phyloP scores from a whole-genome alignment of 2,113 vertebrate genomes.

The Sylvilagus bachmani region DNA sequence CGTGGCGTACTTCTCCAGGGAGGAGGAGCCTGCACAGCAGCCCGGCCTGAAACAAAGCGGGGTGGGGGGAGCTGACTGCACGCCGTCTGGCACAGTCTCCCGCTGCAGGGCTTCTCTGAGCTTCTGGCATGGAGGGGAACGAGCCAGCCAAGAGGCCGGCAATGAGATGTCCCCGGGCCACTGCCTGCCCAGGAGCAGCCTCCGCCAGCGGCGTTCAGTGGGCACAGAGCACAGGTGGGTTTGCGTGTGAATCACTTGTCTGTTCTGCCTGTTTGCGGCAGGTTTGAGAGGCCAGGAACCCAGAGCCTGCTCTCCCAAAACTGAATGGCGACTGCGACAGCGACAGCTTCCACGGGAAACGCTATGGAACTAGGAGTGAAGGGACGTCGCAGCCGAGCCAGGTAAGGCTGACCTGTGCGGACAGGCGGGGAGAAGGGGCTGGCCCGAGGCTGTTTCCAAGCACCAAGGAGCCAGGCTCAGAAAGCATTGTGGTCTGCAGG shows the following conservation, averaged over 20 bases:
- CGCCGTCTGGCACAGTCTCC: slow-evolving; percentile 63
- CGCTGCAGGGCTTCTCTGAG: slow-evolving; percentile 70
- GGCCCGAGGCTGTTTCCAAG: not conserved
- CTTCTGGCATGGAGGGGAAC: slow-evolving; percentile 63
- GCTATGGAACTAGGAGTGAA: not conserved
- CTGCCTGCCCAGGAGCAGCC: slow-evolving; percentile 3
- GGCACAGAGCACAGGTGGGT: not conserved
- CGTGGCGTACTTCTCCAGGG: slow-evolving; percentile 93
- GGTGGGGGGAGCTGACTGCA: slow-evolving; percentile 61
- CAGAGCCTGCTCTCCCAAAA: slow-evolving; percentile 25
- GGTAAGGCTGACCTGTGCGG: not conserved
- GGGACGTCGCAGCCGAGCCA: not conserved
- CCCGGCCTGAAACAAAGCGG: slow-evolving; percentile 92
- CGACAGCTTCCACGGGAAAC: slow-evolving; percentile 56
- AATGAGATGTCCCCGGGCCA: slow-evolving; percentile 81
- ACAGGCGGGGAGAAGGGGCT: not conserved
- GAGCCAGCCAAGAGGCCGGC: slow-evolving; percentile 21
- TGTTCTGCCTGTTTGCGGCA: slow-evolving; percentile 34
- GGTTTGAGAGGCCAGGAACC: slow-evolving; percentile 14
- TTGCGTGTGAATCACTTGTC: slow-evolving; percentile 13
- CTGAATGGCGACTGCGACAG: slow-evolving; percentile 49
- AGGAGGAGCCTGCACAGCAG: slow-evolving; percentile 93
- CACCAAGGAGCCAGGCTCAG: not conserved
- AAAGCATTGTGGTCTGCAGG: not conserved
- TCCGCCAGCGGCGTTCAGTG: slow-evolving; percentile 33